phyloP scores from a whole-genome alignment of 2,888 invertebrate genomes.

The Pollenia labialis region DNA sequence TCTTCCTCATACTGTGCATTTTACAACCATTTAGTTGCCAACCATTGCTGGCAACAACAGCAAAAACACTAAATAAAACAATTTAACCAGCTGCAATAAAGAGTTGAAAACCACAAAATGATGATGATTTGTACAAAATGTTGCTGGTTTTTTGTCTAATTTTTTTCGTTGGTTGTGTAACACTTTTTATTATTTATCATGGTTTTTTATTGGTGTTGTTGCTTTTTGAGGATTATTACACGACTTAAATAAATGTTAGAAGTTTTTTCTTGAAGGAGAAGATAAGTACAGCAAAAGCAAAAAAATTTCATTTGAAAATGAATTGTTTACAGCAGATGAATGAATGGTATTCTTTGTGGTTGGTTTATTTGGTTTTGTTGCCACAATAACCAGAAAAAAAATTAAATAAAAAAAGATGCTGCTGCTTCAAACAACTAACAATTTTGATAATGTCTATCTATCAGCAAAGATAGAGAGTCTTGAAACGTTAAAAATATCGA shows the following conservation, averaged over 20 bases:
- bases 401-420: constrained; percentile 6
- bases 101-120: constrained; percentile 44
- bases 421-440: constrained; percentile 15
- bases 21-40: constrained; percentile 1
- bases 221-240: constrained; percentile 52
- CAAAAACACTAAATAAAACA: constrained; percentile 3
- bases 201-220: constrained; percentile 10
- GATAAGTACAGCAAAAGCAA: constrained; percentile 13
- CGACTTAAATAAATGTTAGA: constrained; percentile 58
- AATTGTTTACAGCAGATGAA: constrained; percentile 44
- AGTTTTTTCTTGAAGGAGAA: constrained; percentile 23
- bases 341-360: constrained; percentile 43
- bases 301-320: constrained; percentile 37
- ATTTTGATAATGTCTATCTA: constrained; percentile 60
- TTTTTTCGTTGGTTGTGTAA: constrained; percentile 56
- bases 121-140: constrained; percentile 52
- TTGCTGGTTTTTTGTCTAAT: constrained; percentile 13
- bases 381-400: background rate
- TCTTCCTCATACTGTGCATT: constrained; percentile 12
- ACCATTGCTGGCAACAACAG: background rate
- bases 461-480: constrained; percentile 7
- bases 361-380: constrained; percentile 36
- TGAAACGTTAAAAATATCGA: background rate
- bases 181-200: constrained; percentile 45
- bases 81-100: constrained; percentile 57